Base-by-base conservation (phyloP, 2,113 vertebrate species). In the Odocoileus hemionus region DNA sequence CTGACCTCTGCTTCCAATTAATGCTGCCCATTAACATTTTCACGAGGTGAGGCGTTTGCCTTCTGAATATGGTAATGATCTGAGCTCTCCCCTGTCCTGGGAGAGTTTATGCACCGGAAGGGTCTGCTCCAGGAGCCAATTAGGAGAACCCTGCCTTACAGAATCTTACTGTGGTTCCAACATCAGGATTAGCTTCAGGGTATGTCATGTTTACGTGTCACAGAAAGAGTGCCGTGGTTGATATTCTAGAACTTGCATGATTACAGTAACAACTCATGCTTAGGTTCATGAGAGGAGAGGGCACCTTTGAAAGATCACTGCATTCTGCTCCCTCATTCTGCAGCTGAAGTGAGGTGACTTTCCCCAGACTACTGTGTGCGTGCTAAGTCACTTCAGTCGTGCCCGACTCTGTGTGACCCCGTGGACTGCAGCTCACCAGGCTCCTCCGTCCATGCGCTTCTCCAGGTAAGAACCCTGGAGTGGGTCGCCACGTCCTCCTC, bases 1-100 rank as follows among this genome's bases (percentile, higher is more conserved):
- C 70, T 57, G 60, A 91, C 80, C 89, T 97, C 95, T 91, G 82
- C 76, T 95, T 97, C 67, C 91, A 96, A 91, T 98, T 97, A 96
- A 94, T 94, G 86, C 50, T 57, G n/a, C 23, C 55, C 96, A 86
- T 97, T 97, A 97, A 93, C 96, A 97, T 98, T 97, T 97, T 91
- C 94, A 84, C 54, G 89, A 94, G 91, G 85, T 93, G 95, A 96
- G 67, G n/a, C 61, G 19, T 95, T 96, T 91, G 89, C 94, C 92
- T 97, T 94, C 94, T 94, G 83, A 97, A 89, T 91, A 97, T 88
- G 86, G 45, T 94, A 96, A 96, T 97, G 85, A 97, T 93, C 93
- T 97, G 95, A 93, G 85, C 82, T 97, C 88, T 88, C 92, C 43
- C 82, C 92, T 47, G 54, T 90, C 88, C 94, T 96, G 76, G 52